These are phyloP conservation scores for Acanthosoma haemorrhoidale DNA, from an alignment of 2,888 invertebrate species.

Conservation along the genomic window DNA sequence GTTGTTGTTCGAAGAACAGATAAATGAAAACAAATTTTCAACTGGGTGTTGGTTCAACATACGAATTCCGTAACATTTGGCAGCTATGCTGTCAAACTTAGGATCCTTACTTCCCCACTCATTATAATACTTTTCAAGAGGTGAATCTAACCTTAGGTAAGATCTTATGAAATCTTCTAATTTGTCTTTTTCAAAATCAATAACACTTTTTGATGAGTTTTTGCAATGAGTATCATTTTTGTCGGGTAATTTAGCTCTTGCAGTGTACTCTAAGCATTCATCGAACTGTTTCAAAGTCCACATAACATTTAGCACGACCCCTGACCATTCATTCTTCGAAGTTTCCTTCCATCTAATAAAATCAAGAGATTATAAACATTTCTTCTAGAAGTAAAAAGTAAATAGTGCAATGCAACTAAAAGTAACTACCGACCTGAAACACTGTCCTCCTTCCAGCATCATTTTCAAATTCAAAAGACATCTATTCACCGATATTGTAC, in stretches of 20 bases:
- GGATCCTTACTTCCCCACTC: conserved; percentile 70
- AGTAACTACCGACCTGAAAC: conserved; percentile 61
- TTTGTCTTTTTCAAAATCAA: conserved; percentile 34
- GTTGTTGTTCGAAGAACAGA: conserved; percentile 96
- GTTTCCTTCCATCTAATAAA: conserved; percentile 56
- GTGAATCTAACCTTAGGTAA: conserved; percentile 73
- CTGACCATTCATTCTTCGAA: conserved; percentile 60
- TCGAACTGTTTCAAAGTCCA: conserved; percentile 70
- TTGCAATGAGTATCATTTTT: neutral
- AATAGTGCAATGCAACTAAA: neutral
- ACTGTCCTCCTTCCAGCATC: conserved; percentile 75
- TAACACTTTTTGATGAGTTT: neutral
- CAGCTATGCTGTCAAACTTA: conserved; percentile 63
- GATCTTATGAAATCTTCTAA: conserved; percentile 55
- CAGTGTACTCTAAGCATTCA: conserved; percentile 56
- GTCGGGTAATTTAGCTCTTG: conserved; percentile 43
- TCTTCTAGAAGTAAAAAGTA: neutral
- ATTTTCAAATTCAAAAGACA: conserved; percentile 54
- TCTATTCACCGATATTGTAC: conserved; percentile 26
- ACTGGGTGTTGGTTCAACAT: conserved; percentile 84
- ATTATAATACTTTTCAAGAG: conserved; percentile 63
- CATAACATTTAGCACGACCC: conserved; percentile 65
- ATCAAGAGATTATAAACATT: neutral
- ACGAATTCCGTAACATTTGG: conserved; percentile 76
- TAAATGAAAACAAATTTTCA: conserved; percentile 92